These are phyloP conservation scores for Hydrochoerus hydrochaeris DNA, from an alignment of 2,113 vertebrate genomes.

Conservation along the genomic window DNA sequence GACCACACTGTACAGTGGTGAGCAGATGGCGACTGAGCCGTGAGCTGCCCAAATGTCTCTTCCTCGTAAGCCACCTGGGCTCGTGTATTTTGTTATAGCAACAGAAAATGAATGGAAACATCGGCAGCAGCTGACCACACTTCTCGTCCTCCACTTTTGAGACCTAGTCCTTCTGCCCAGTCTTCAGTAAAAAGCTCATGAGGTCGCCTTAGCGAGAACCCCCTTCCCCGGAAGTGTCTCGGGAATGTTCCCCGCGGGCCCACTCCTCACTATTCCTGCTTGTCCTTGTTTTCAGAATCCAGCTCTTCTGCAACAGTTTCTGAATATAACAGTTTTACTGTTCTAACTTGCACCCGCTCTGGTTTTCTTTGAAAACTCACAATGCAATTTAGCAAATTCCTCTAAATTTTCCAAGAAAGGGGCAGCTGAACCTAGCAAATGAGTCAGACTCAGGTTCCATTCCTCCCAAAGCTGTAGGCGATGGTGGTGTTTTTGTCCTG, in stretches of 20 bases:
- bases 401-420: neutral
- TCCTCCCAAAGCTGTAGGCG: neutral
- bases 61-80: neutral
- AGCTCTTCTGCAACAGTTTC: neutral
- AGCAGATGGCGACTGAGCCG: neutral
- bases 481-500: neutral
- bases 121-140: neutral
- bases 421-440: neutral
- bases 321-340: neutral
- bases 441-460: neutral
- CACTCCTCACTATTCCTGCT: neutral
- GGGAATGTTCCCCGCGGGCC: too few relatives aligned
- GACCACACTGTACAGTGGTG: neutral
- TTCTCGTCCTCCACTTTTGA: neutral
- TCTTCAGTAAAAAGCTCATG: neutral
- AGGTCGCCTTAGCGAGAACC: neutral
- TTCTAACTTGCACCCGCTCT: neutral
- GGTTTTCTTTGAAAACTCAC: neutral
- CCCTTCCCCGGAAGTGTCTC: neutral
- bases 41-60: neutral
- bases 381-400: neutral
- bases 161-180: neutral
- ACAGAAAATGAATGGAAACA: neutral
- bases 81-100: neutral
- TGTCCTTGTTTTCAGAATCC: neutral